Evolutionary conservation across 2,113 vertebrate genomes (phyloP).

Genomic region (Lanius collurio): DNA sequence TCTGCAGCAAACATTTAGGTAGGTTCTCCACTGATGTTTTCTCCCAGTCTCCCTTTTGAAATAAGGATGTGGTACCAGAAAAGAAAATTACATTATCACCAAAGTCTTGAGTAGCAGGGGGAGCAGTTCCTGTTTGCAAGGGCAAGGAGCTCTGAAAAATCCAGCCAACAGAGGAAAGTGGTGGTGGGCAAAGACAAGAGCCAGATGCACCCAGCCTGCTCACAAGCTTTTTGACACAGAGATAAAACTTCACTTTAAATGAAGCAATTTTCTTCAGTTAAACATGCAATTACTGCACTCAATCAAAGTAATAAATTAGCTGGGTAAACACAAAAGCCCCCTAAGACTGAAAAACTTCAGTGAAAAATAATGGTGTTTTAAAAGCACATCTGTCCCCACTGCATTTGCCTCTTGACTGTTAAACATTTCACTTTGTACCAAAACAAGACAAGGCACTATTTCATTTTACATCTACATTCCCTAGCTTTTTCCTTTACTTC

Average conservation of each 20-base stretch:
- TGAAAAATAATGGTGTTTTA: neutral
- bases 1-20: neutral
- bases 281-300: neutral
- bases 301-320: neutral
- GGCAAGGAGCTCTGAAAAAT: neutral
- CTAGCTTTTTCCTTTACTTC: neutral
- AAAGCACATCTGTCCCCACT: neutral
- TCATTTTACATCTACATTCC: neutral
- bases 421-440: neutral
- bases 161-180: rapidly evolving
- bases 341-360: neutral
- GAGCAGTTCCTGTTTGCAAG: neutral
- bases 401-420: neutral
- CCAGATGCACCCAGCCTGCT: neutral
- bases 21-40: neutral
- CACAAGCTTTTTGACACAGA: neutral
- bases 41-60: neutral
- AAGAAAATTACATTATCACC: neutral
- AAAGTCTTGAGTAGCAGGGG: neutral
- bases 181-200: neutral
- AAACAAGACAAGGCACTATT: neutral
- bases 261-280: neutral
- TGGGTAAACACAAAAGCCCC: neutral
- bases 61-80: neutral
- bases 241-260: neutral